Conservation (phyloP, 1,140 invertebrate species). For the Acyrthosiphon pisum region DNA sequence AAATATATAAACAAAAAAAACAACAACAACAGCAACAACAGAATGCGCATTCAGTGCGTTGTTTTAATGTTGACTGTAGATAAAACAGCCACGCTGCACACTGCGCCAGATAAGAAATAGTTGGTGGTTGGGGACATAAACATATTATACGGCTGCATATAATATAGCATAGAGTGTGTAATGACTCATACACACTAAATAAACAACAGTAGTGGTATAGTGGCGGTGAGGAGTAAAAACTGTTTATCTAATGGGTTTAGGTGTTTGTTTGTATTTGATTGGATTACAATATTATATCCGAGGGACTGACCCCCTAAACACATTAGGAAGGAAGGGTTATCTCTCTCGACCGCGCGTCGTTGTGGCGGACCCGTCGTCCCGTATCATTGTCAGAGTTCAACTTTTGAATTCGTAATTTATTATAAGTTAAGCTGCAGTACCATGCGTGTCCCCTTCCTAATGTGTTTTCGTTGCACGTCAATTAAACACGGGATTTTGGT, state of each 20-base stretch:
- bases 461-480: constrained; percentile 36
- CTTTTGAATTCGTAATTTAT: constrained; percentile 52
- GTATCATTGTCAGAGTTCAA: constrained; percentile 53
- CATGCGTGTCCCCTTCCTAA: constrained; percentile 16
- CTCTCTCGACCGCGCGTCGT: constrained; percentile 44
- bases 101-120: constrained; percentile 40
- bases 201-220: constrained; percentile 24
- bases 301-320: constrained; percentile 49
- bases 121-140: constrained; percentile 23
- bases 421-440: constrained; percentile 25
- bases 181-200: constrained; percentile 50
- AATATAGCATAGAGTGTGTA: constrained; percentile 28
- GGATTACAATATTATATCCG: constrained; percentile 53
- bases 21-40: background rate
- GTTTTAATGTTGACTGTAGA: constrained; percentile 51
- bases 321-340: constrained; percentile 46
- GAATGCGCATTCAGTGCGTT: background rate
- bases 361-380: constrained; percentile 49
- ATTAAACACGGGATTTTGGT: constrained; percentile 39
- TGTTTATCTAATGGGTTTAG: constrained; percentile 54
- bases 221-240: constrained; percentile 37
- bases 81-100: constrained; percentile 41
- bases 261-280: constrained; percentile 54
- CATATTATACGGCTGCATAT: background rate
- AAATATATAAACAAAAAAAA: background rate